These are phyloP conservation scores for Andricus quercusramuli DNA, from an alignment of 2,888 invertebrate species.

Conservation along the genomic window DNA sequence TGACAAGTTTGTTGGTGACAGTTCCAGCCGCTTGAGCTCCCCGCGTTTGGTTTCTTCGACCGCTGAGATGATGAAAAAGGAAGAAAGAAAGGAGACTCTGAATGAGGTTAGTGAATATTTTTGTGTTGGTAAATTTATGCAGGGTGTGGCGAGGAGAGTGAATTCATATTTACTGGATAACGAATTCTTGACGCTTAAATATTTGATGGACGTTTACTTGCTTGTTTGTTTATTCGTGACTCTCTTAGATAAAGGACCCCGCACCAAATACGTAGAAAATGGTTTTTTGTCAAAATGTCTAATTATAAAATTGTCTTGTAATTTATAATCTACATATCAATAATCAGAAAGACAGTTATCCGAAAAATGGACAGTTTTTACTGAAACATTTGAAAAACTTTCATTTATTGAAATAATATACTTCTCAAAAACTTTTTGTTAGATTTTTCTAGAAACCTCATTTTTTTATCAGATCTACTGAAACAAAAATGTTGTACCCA, in stretches of 20 bases:
- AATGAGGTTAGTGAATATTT: constrained; percentile 29
- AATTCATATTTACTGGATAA: background rate
- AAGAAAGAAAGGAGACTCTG: constrained; percentile 40
- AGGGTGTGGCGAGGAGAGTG: background rate
- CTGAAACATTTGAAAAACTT: no score
- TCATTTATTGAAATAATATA: no score
- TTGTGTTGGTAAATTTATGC: background rate
- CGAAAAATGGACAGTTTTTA: no score
- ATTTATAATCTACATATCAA: no score
- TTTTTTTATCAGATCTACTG: no score
- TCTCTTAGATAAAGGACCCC: background rate
- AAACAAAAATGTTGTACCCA: no score
- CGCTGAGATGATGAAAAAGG: constrained; percentile 18
- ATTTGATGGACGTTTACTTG: background rate
- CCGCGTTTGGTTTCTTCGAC: background rate
- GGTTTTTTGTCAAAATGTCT: no score
- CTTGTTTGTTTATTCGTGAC: background rate
- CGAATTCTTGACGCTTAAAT: background rate
- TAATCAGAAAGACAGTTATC: no score
- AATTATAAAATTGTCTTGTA: no score
- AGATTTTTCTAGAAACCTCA: no score
- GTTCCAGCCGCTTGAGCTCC: background rate
- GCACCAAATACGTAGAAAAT: no score
- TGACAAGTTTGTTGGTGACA: constrained; percentile 41
- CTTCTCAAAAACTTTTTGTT: no score